Percentiles rank a stretch among this genome's conserved stretches.
phyloP scores from a whole-genome alignment of 2,888 invertebrate genomes.

The Auanema sp. region DNA sequence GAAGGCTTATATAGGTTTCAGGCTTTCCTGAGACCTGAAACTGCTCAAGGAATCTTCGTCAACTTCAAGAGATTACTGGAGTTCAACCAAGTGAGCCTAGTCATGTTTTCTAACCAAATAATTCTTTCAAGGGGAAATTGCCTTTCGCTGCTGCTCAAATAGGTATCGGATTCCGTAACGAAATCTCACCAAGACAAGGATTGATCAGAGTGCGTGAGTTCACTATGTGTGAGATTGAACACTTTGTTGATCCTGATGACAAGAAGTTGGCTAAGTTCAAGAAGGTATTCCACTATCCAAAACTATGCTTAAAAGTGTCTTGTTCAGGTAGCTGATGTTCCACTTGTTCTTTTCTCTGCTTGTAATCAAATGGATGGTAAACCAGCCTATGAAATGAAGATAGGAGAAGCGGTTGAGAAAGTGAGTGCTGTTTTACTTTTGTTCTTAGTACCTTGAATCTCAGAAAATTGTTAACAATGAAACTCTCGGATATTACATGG shows the following conservation, averaged over 20 bases:
- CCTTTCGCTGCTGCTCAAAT: conserved; percentile 99
- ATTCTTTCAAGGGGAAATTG: conserved; percentile 49
- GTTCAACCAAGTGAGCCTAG: conserved; percentile 80
- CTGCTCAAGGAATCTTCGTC: conserved; percentile 99
- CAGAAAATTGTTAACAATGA: conserved; percentile 86
- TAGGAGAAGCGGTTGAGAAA: conserved; percentile 84
- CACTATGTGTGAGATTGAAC: conserved; percentile 97
- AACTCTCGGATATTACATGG: conserved; percentile 96
- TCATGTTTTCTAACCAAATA: neutral
- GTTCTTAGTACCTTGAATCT: conserved; percentile 17
- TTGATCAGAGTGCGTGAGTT: conserved; percentile 75
- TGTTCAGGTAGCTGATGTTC: conserved; percentile 71
- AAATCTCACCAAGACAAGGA: conserved; percentile 87
- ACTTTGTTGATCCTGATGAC: conserved; percentile 89
- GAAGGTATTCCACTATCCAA: too few relatives aligned
- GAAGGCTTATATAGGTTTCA: conserved; percentile 1
- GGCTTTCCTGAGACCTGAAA: conserved; percentile 88
- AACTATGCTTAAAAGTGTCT: too few relatives aligned
- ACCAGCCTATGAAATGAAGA: conserved; percentile 76
- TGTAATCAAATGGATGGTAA: conserved; percentile 96
- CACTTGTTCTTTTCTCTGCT: conserved; percentile 86
- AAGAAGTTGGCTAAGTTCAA: conserved; percentile 89
- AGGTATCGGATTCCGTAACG: conserved; percentile 96
- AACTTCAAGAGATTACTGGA: conserved; percentile 96
- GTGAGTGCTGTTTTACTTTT: conserved; percentile 62